A percentile compares a stretch with the other conserved stretches of the same genome.
Evolutionary conservation across 2,888 invertebrate genomes (phyloP).

Genomic region (Fragum fragum): DNA sequence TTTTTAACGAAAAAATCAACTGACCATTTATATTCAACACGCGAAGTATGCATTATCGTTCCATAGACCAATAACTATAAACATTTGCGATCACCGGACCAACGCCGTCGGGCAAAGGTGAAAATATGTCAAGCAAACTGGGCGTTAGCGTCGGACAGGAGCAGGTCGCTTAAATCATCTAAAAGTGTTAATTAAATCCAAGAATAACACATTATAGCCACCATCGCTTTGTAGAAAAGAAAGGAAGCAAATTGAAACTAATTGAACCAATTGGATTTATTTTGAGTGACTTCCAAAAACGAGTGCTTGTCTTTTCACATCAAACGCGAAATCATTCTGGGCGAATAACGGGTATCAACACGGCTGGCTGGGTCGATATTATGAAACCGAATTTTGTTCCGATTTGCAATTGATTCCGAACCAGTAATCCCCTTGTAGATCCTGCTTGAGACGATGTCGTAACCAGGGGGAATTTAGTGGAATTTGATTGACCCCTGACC

Average conservation of each 20-base stretch:
- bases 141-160: slow-evolving; percentile 39
- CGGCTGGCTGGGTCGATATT: slow-evolving; percentile 23
- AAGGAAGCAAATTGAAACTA: slow-evolving; percentile 66
- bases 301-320: slow-evolving; percentile 50
- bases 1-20: background rate
- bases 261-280: slow-evolving; percentile 56
- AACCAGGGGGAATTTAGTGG: slow-evolving; percentile 62
- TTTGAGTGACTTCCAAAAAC: slow-evolving; percentile 52
- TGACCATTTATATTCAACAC: background rate
- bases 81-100: background rate
- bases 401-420: slow-evolving; percentile 6
- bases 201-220: slow-evolving; percentile 68
- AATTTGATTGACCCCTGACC: slow-evolving; percentile 71
- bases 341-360: slow-evolving; percentile 27
- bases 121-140: slow-evolving; percentile 28
- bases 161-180: slow-evolving; percentile 49
- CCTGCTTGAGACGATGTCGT: slow-evolving; percentile 51
- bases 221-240: slow-evolving; percentile 52
- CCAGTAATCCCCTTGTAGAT: slow-evolving; percentile 21
- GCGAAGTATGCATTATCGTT: background rate
- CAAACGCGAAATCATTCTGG: slow-evolving; percentile 41
- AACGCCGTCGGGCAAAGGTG: slow-evolving; percentile 45
- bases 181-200: slow-evolving; percentile 65
- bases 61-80: background rate
- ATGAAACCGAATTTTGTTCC: slow-evolving; percentile 17